phyloP scores from a whole-genome alignment of 92 coral and sea anemone genomes.

The Porites rus region DNA sequence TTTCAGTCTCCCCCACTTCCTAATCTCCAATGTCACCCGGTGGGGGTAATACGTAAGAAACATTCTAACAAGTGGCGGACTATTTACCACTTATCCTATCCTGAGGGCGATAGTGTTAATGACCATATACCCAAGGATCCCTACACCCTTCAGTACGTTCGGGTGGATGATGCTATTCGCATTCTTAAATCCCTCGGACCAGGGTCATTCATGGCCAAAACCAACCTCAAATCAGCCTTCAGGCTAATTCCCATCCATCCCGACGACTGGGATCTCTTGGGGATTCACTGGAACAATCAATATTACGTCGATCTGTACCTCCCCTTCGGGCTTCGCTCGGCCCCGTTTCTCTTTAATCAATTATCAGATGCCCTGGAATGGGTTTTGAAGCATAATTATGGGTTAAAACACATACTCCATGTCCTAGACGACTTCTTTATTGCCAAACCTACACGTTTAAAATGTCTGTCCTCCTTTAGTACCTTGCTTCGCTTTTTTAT shows the following conservation, averaged over 20 bases:
- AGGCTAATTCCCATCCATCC: constrained; percentile 20
- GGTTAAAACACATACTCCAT: constrained; percentile 64
- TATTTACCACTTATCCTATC: constrained; percentile 41
- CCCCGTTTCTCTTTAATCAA: too few relatives aligned
- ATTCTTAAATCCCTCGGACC: constrained; percentile 47
- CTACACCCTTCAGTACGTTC: constrained; percentile 59
- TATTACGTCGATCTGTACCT: too few relatives aligned
- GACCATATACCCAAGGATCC: constrained; percentile 7
- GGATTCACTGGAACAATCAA: too few relatives aligned
- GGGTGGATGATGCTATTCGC: constrained; percentile 64
- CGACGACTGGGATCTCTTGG: too few relatives aligned
- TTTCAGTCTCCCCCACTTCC: constrained; percentile 42
- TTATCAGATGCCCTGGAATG: not conserved
- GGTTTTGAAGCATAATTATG: constrained; percentile 55
- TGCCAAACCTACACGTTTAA: too few relatives aligned
- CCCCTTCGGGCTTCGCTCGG: too few relatives aligned
- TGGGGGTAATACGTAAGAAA: constrained; percentile 35
- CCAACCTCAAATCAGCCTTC: constrained; percentile 66
- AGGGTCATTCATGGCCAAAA: constrained; percentile 71
- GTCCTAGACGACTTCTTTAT: constrained; percentile 74
- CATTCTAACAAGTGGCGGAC: constrained; percentile 20
- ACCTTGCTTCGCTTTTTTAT: too few relatives aligned
- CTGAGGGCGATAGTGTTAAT: constrained; percentile 61
- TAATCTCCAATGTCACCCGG: constrained; percentile 29
- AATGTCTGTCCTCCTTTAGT: too few relatives aligned